Evolutionary conservation across 2,888 invertebrate genomes (phyloP), one percentile per base, ranked within the genome.

Genomic region (Heterodera filipjevi): DNA sequence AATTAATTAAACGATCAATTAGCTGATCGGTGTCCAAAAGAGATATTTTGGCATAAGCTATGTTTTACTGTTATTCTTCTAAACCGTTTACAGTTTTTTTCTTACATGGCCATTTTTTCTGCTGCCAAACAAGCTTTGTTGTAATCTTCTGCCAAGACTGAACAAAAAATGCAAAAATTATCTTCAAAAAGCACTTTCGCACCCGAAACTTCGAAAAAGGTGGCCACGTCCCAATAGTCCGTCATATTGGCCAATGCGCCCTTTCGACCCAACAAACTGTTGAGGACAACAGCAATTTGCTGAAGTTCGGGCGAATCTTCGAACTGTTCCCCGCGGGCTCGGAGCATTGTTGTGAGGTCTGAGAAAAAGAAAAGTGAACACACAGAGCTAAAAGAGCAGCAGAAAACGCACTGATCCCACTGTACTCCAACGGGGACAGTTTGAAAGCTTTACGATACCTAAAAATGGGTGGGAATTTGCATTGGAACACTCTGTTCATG

Each of bases 191-290:
- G 14, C 27, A 19, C 10, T 35, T 33, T 32, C 8, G 22, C 30
- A 75, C 75, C 75, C 71, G 96, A 96, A 84, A 98, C 97, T 81
- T 89, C 89, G 82, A 89, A 89, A 80, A 88, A 89, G 10, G 89
- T 92, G 95, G 99, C 1, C 95, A 99, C 97, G 90, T 97, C 97
- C 99, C 99, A 99, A 89, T 99, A 99, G 89, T 99, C 97, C 85
- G 94, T 94, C 32, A 99, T 91, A 0, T 95, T 95, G 0, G 94
- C 93, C 19, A 99, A 91, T 89, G 95, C 95, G 68, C 99, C 99
- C 90, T 99, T 99, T 89, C 96, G 95, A 0, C 99, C 99, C 87
- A 99, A 97, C 79, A 98, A 91, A 91, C 96, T 96, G 90, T 98
- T 99, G 82, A 99, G 91, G 14, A 96, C 94, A 93, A 96, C 94